phyloP scores from a whole-genome alignment of 2,113 vertebrate genomes.

The Falco punctatus region DNA sequence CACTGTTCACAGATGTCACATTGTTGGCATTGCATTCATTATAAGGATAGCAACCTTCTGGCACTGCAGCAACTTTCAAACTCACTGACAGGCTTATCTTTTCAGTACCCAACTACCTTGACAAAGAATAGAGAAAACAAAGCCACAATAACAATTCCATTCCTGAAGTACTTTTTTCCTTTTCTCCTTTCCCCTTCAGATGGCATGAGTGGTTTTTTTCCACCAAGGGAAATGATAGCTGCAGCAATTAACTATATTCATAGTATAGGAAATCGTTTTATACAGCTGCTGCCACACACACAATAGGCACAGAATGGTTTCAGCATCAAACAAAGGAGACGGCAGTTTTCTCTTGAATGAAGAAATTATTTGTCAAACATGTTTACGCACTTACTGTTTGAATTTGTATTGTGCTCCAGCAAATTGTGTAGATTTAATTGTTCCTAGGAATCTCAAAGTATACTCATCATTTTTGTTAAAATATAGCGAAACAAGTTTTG shows the following conservation, averaged over 20 bases:
- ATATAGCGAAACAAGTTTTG: background rate
- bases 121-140: slow-evolving; percentile 1
- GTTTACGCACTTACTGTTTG: background rate
- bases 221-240: background rate
- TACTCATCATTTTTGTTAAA: background rate
- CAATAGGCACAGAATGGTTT: slow-evolving; percentile 7
- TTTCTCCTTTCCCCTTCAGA: background rate
- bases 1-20: background rate
- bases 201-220: background rate
- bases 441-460: background rate
- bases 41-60: background rate
- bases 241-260: slow-evolving; percentile 37
- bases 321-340: background rate
- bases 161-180: background rate
- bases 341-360: slow-evolving; percentile 11
- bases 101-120: background rate
- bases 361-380: slow-evolving; percentile 18
- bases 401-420: background rate
- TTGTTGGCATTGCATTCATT: background rate
- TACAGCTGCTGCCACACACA: slow-evolving; percentile 21
- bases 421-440: background rate
- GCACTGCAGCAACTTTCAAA: background rate
- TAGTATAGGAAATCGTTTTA: background rate
- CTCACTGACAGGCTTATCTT: background rate
- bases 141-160: background rate